These are phyloP conservation scores for Melanogrammus aeglefinus DNA, from an alignment of 2,797 vertebrate genomes.

Conservation along the genomic window DNA sequence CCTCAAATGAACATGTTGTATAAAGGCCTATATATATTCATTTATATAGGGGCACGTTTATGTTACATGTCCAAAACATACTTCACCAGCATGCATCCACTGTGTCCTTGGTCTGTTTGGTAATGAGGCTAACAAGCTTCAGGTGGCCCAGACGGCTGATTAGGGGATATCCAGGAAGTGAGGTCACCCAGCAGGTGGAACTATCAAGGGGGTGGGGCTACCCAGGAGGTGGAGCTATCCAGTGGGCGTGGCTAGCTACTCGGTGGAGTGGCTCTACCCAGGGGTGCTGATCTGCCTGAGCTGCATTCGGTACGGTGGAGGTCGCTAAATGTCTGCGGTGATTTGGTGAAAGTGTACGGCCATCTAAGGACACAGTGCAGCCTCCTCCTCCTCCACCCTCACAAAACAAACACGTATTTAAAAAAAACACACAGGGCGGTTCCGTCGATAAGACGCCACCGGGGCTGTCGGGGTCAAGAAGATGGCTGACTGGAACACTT, in stretches of 20 bases:
- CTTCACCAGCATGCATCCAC: background rate
- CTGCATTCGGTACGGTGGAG: background rate
- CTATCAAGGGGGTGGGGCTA: background rate
- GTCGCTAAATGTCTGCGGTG: background rate
- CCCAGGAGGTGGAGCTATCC: too few relatives aligned
- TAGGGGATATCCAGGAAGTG: background rate
- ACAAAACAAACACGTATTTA: background rate
- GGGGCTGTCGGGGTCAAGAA: background rate
- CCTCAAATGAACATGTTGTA: background rate
- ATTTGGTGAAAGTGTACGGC: background rate
- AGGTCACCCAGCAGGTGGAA: background rate
- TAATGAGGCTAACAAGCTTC: background rate
- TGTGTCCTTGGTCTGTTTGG: background rate
- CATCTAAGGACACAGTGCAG: background rate
- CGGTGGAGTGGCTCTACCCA: too few relatives aligned
- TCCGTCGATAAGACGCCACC: background rate
- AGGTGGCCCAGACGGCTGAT: background rate
- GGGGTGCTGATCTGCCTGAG: too few relatives aligned
- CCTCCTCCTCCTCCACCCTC: background rate
- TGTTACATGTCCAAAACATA: background rate
- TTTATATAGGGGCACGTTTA: background rate
- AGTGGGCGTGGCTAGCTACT: too few relatives aligned
- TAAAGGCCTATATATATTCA: background rate
- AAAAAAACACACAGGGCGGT: background rate
- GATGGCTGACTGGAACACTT: background rate